Base-by-base conservation (phyloP, 1,140 invertebrate species). In the Neelides sp. region DNA sequence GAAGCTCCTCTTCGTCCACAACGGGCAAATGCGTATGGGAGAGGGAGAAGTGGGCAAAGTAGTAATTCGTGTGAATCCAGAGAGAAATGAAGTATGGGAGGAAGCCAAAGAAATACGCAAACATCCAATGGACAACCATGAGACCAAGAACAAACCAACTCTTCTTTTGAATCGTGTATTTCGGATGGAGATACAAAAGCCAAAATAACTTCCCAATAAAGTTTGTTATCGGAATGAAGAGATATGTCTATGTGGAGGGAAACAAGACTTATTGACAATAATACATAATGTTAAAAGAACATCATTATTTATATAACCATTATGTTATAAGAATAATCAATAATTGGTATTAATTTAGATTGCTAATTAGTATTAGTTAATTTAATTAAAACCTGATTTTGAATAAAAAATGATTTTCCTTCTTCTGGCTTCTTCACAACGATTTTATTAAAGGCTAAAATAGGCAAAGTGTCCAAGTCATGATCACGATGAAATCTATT, bases 331-430 rank as follows among this genome's bases (percentile, higher is more conserved):
- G n/a, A n/a, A n/a, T n/a, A n/a, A n/a, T n/a, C n/a, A n/a, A n/a
- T n/a, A n/a, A n/a, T n/a, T n/a, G n/a, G n/a, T n/a, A n/a, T n/a
- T n/a, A n/a, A n/a, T n/a, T n/a, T n/a, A n/a, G n/a, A n/a, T n/a
- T n/a, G n/a, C n/a, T n/a, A n/a, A n/a, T n/a, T n/a, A n/a, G n/a
- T n/a, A n/a, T n/a, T n/a, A n/a, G n/a, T n/a, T n/a, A n/a, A n/a
- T n/a, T n/a, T n/a, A n/a, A n/a, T n/a, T n/a, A n/a, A n/a, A n/a
- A 58, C 56, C 56, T 58, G 57, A 48, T 59, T 30, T 48, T 57
- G 59, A 10, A 61, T 48, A 41, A 61, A 61, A 35, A 61, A 57
- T 13, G 13, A 26, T 50, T 55, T 55, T 7, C 59, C 59, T 28
- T 52, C 32, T 19, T 53, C 42, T 2, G 58, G 48, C 24, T 61